Evolutionary conservation across 2,888 invertebrate genomes (phyloP).

Genomic region (Drosophila paramelanica): DNA sequence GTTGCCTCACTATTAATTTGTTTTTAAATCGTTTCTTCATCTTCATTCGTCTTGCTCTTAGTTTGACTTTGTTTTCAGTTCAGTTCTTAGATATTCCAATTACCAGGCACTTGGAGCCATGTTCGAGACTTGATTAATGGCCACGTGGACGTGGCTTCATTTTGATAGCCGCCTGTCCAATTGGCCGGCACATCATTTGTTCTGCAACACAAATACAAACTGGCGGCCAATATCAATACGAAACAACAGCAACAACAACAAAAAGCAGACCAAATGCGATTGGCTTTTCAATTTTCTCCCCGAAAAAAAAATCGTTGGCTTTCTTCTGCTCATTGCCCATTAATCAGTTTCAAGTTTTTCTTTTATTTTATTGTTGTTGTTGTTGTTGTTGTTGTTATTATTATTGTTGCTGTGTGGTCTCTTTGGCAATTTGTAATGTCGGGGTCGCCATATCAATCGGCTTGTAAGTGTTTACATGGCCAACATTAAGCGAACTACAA

Average conservation of each 20-base stretch:
- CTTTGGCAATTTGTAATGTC: constrained; percentile 37
- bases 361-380: constrained; percentile 10
- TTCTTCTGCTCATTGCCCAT: constrained; percentile 44
- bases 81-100: constrained; percentile 18
- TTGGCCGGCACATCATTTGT: constrained; percentile 76
- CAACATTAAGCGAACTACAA: constrained; percentile 21
- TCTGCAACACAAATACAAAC: constrained; percentile 48
- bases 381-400: constrained; percentile 51
- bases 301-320: constrained; percentile 38
- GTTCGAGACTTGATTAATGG: constrained; percentile 66
- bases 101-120: constrained; percentile 15
- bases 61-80: background rate
- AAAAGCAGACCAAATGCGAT: constrained; percentile 44
- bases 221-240: constrained; percentile 56
- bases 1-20: constrained; percentile 68
- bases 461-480: constrained; percentile 31
- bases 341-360: constrained; percentile 52
- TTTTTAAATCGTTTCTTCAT: constrained; percentile 70
- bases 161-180: constrained; percentile 78
- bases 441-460: constrained; percentile 13
- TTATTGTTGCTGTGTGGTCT: constrained; percentile 21
- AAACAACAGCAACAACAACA: constrained; percentile 15
- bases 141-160: constrained; percentile 74
- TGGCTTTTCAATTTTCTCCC: constrained; percentile 71
- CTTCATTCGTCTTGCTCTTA: background rate